phyloP scores from a whole-genome alignment of 2,113 vertebrate species.

The Pygoscelis adeliae region DNA sequence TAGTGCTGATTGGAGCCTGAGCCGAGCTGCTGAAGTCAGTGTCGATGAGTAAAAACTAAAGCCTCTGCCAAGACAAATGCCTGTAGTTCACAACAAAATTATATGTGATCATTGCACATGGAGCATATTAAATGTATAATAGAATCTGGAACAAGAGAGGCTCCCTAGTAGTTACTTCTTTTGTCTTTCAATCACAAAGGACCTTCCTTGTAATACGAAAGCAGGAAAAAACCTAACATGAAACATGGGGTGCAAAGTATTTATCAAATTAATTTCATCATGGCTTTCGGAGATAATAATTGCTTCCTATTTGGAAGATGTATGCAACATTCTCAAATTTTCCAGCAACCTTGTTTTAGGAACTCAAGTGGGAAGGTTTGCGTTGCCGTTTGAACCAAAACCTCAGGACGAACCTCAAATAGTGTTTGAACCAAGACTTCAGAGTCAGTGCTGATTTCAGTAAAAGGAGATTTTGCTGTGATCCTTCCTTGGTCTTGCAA shows the following conservation, averaged over 20 bases:
- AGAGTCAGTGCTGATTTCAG: not conserved
- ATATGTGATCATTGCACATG: not conserved
- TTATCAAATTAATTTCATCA: not conserved
- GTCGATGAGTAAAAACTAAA: not conserved
- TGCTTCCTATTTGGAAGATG: not conserved
- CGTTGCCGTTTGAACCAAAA: not conserved
- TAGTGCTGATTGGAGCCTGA: not conserved
- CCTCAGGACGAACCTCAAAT: not conserved
- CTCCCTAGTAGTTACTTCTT: not conserved
- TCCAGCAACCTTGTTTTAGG: not conserved
- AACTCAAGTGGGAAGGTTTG: not conserved
- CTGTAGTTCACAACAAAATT: constrained; percentile 7
- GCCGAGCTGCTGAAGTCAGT: not conserved
- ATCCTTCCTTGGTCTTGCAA: not conserved
- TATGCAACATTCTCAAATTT: not conserved
- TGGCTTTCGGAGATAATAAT: not conserved
- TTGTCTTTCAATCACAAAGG: not conserved
- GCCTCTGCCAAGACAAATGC: not conserved
- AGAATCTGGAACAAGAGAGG: not conserved
- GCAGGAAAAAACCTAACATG: not conserved
- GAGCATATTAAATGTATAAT: not conserved
- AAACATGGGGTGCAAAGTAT: not conserved
- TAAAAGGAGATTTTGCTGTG: not conserved
- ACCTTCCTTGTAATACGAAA: not conserved
- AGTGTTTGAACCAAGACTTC: not conserved